Conservation (phyloP, 2,888 invertebrate species). For the Entomobrya proxima region DNA sequence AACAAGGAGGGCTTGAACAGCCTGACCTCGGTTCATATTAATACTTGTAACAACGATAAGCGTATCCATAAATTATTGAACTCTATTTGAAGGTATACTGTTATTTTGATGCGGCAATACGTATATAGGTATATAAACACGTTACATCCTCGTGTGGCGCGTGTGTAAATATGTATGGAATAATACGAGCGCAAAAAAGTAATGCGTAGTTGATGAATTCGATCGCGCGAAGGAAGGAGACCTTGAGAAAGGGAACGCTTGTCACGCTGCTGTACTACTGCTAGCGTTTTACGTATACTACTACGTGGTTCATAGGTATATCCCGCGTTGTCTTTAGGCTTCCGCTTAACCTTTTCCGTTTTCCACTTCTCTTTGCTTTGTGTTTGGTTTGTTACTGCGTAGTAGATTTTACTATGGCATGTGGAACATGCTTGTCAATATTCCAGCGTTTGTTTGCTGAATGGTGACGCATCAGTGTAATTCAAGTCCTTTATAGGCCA, state of each 20-base stretch:
- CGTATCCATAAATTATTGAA: not conserved
- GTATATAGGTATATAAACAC: not conserved
- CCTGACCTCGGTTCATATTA: no score
- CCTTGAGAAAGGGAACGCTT: slow-evolving; percentile 55
- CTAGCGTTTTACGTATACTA: not conserved
- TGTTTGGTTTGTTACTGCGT: not conserved
- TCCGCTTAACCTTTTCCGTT: not conserved
- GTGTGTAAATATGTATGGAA: not conserved
- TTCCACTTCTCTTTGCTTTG: not conserved
- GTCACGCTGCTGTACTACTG: not conserved
- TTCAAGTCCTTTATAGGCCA: no score
- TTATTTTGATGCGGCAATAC: not conserved
- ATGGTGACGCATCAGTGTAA: no score
- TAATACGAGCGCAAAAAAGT: not conserved
- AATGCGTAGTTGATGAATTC: slow-evolving; percentile 29
- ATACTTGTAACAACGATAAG: no score
- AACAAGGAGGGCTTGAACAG: no score
- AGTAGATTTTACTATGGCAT: not conserved
- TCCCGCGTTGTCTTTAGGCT: not conserved
- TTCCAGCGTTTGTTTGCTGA: not conserved
- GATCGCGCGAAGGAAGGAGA: slow-evolving; percentile 49
- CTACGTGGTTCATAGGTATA: not conserved
- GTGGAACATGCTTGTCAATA: slow-evolving; percentile 12
- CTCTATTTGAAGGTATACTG: not conserved
- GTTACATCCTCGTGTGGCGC: slow-evolving; percentile 30